Conservation (phyloP, 2,888 invertebrate genomes). For the Strigamia crassipes region DNA sequence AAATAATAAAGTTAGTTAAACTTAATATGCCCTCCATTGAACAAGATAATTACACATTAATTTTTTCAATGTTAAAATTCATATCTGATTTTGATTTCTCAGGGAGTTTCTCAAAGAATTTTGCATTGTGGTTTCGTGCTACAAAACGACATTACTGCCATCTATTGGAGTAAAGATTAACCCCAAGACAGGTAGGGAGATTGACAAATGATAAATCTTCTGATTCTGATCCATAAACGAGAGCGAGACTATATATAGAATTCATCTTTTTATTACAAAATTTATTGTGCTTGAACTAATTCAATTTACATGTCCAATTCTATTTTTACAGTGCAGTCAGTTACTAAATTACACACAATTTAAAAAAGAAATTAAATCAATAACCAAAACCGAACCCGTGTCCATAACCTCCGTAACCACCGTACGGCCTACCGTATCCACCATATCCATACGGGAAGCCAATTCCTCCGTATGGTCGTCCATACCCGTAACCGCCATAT, state of each 20-base stretch:
- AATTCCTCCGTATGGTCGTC: not conserved
- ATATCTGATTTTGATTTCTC: too few relatives aligned
- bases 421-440: not conserved
- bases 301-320: not conserved
- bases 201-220: too few relatives aligned
- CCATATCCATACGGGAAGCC: not conserved
- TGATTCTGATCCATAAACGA: not conserved
- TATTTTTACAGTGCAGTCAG: not conserved
- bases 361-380: not conserved
- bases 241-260: not conserved
- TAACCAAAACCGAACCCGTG: slow-evolving; percentile 18
- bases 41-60: too few relatives aligned
- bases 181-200: too few relatives aligned
- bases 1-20: too few relatives aligned
- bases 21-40: too few relatives aligned
- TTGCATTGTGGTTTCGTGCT: not conserved
- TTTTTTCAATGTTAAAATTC: too few relatives aligned
- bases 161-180: not conserved
- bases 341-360: not conserved
- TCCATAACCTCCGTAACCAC: not conserved
- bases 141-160: not conserved
- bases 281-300: not conserved
- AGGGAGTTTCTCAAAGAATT: too few relatives aligned
- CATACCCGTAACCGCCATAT: not conserved
- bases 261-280: not conserved